Base-by-base conservation (phyloP, 2,888 invertebrate species). In the Griposia aprilina region DNA sequence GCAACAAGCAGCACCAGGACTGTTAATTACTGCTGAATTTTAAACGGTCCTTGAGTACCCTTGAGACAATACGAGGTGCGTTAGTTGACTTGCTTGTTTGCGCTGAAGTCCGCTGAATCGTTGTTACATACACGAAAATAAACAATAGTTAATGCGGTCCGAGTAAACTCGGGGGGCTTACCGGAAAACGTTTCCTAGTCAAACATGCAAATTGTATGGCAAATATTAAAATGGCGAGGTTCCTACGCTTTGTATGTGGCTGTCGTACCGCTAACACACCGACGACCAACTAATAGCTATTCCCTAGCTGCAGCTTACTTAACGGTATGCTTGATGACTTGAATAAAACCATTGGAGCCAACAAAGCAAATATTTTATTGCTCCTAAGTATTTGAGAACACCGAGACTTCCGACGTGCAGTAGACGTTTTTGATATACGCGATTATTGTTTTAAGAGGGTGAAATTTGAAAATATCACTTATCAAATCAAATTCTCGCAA, bases 121-220 rank as follows among this genome's bases (percentile, higher is more conserved):
- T 85, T 86, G 87, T 90, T 86, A 87, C 87, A 87, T 85, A 74
- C 85, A 78, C 85, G 60, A 87, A 90, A 93, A 90, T 92, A 91
- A 93, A 94, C 93, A 91, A 90, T 82, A 84, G 88, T 87, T 90
- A 90, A 90, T 90, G 90, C 89, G 82, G 89, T 91, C 90, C 90
- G 81, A 87, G 92, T 93, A 93, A 93, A 93, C 92, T 90, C 91
- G 88, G 90, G 88, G 89, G 87, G 87, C 90, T 92, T 93, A 91
- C 93, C 92, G 92, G 93, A 92, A 94, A 96, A 93, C 93, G 90
- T 93, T 93, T 95, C 95, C 96, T 95, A 94, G 92, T 87, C 93
- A 96, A 96, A 96, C 92, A 94, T 90, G 94, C 93, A 95, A 95
- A 96, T 96, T 95, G 96, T 94, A 92, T 92, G 91, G 91, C 93